These are phyloP conservation scores for Pseudomyrmex concolor DNA, from an alignment of 1,140 invertebrate genomes.

Conservation along the genomic window DNA sequence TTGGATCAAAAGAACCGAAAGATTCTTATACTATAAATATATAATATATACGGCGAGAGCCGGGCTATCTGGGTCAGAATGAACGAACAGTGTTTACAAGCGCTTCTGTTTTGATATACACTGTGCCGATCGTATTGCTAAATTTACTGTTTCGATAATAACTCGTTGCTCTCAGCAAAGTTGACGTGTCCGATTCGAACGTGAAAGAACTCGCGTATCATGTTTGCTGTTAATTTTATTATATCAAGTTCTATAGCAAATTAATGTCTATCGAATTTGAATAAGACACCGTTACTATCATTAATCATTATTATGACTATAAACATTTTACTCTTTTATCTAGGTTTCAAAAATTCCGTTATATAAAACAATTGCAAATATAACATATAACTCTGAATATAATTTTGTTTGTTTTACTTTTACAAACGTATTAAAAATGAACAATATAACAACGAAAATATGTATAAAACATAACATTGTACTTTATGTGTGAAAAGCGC, in stretches of 20 bases:
- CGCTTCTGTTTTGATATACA: slow-evolving; percentile 35
- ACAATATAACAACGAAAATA: no score
- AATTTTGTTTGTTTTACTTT: no score
- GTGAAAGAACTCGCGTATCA: neutral
- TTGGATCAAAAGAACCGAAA: neutral
- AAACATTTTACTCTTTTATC: neutral
- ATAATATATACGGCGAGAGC: slow-evolving; percentile 12
- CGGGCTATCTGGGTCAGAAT: slow-evolving; percentile 61
- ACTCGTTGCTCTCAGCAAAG: neutral
- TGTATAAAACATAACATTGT: no score
- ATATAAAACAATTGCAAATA: no score
- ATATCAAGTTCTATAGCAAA: no score
- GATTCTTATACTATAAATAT: slow-evolving; percentile 64
- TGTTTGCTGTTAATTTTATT: neutral
- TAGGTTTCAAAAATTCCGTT: neutral
- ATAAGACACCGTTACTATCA: neutral
- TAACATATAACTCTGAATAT: no score
- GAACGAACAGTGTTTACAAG: slow-evolving; percentile 46
- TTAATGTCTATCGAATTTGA: neutral
- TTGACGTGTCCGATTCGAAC: neutral
- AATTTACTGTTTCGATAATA: slow-evolving; percentile 63
- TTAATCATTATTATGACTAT: neutral
- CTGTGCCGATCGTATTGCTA: slow-evolving; percentile 21
- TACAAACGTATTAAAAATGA: no score
- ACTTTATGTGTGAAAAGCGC: no score